Evolutionary conservation across 2,888 invertebrate genomes (phyloP), one percentile per base, ranked within the genome.

Genomic region (Arctia plantaginis): DNA sequence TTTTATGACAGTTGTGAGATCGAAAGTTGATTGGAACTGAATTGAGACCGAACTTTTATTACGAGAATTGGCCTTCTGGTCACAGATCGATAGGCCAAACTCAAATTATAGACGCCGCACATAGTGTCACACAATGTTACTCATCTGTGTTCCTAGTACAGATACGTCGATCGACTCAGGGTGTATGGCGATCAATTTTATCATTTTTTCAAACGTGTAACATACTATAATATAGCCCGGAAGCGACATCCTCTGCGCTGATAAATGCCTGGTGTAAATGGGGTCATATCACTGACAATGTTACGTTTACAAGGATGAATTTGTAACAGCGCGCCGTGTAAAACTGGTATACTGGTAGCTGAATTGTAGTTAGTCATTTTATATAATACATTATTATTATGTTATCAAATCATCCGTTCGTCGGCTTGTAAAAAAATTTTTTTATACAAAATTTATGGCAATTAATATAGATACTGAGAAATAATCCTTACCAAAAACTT

Each of bases 251-350:
- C 93, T 92, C 88, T 85, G 83, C 80, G 78, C 79, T 93, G 93
- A 93, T 94, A 93, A 87, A 81, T 81, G 85, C 90, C 90, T 90
- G 85, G 90, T 92, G 86, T 86, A 90, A 93, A 88, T 93, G 89
- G 79, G 93, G 93, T 93, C 94, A 92, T 89, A 89, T 90, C 90
- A 88, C 88, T 92, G 92, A 91, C 94, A 92, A 88, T 92, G 91
- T 89, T 91, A 89, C 86, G 85, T 70, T 84, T 87, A 86, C 86
- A 88, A 89, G 89, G 87, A 90, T 90, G 82, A 86, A 73, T 73
- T 64, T 74, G 74, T 83, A 62, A 39, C 27, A 51, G 23, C 33
- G 18, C 33, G 47, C 18, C 20, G 62, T 59, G 27, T 69, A 27
- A 69, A 74, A 70, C 62, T 71, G 39, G 55, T 69, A 44, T 68